Conservation (phyloP, 53 echinoderm and acorn worm genomes). For the Holothuria scabra region DNA sequence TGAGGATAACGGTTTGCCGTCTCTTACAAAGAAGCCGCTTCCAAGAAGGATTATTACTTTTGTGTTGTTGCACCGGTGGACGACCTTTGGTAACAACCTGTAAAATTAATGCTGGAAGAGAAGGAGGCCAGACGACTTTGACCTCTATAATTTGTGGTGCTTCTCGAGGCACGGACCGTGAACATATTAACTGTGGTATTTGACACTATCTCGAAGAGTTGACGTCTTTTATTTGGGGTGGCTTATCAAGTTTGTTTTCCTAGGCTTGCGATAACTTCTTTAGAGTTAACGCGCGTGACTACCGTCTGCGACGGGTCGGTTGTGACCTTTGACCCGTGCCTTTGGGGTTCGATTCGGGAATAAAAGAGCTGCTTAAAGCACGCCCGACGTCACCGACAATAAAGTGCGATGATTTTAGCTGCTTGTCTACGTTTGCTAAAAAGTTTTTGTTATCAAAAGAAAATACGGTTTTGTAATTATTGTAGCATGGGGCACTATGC, state of each 20-base stretch:
- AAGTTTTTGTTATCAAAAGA: conserved; percentile 7
- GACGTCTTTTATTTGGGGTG: not conserved
- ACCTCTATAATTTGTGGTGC: conserved; percentile 15
- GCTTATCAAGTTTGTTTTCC: conserved; percentile 43
- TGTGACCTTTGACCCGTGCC: conserved; percentile 39
- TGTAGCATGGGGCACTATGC: too few species aligned
- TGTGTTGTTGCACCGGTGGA: not conserved
- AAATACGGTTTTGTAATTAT: conserved; percentile 25
- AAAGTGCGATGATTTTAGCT: conserved; percentile 27
- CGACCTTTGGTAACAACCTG: conserved; percentile 18
- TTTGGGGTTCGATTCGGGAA: conserved; percentile 15
- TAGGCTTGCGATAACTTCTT: conserved; percentile 33
- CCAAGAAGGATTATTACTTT: too few species aligned
- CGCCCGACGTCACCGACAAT: conserved; percentile 38
- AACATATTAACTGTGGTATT: conserved; percentile 40
- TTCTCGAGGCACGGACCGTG: not conserved
- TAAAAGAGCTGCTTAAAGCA: conserved; percentile 16
- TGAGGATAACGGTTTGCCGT: too few species aligned
- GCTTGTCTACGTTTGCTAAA: conserved; percentile 17
- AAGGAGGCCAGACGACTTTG: conserved; percentile 25
- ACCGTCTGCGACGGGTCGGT: conserved; percentile 12
- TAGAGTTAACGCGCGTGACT: conserved; percentile 43
- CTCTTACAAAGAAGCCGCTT: too few species aligned
- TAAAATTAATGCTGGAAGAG: conserved; percentile 20
- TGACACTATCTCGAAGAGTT: conserved; percentile 42